Percentiles rank a stretch among this genome's conserved stretches.
These are phyloP conservation scores for Macropis europaea DNA, from an alignment of 2,888 invertebrate species.

Conservation along the genomic window DNA sequence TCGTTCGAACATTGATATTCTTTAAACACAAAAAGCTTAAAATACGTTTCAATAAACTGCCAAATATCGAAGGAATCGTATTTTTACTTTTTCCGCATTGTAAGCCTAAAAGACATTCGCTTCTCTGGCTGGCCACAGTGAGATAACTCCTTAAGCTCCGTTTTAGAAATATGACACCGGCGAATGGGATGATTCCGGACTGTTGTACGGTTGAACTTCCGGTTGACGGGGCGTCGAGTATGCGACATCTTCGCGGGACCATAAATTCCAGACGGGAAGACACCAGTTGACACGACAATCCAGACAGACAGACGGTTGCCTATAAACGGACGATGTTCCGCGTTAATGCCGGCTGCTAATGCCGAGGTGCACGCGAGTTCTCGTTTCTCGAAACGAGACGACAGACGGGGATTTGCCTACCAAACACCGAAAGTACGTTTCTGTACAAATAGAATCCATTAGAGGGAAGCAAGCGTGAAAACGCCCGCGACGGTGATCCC, in stretches of 20 bases:
- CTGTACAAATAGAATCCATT: neutral
- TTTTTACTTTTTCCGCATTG: no score
- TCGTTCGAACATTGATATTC: no score
- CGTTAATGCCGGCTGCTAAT: neutral
- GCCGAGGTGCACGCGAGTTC: neutral
- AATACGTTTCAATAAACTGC: no score
- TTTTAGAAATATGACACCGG: no score
- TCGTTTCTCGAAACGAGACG: neutral
- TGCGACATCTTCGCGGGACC: neutral
- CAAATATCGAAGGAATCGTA: no score
- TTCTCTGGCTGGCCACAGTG: no score
- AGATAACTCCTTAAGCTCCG: no score
- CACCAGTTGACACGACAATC: neutral
- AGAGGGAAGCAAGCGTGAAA: neutral
- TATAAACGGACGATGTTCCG: neutral
- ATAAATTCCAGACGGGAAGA: constrained; percentile 5
- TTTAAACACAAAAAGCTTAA: no score
- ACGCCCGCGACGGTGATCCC: neutral
- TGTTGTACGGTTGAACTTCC: neutral
- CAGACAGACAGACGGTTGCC: neutral
- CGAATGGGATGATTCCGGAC: neutral
- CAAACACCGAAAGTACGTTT: neutral
- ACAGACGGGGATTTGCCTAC: constrained; percentile 3
- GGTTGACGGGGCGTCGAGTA: neutral
- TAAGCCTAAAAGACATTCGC: no score